Evolutionary conservation across 2,888 invertebrate species (phyloP).

Genomic region (Leptinotarsa haldemani): DNA sequence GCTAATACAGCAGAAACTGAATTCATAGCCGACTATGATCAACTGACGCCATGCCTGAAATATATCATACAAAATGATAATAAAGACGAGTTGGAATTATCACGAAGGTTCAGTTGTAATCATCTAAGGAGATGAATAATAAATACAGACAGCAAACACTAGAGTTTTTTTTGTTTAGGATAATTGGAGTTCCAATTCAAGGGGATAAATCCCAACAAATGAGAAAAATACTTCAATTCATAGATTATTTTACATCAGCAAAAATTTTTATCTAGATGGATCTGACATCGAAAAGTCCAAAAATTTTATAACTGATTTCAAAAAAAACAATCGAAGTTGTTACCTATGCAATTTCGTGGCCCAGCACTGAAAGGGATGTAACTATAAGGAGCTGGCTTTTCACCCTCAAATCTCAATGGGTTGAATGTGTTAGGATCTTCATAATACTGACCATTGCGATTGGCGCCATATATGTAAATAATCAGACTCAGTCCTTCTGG

Average conservation of each 20-base stretch:
- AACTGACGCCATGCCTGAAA: constrained; percentile 93
- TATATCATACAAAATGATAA: constrained; percentile 96
- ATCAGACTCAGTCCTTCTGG: constrained; percentile 64
- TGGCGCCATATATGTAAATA: constrained; percentile 65
- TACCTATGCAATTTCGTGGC: constrained; percentile 45
- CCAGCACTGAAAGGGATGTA: constrained; percentile 47
- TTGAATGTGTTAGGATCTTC: constrained; percentile 68
- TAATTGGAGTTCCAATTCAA: no score
- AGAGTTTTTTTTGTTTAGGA: no score
- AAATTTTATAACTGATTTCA: no score
- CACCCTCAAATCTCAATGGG: constrained; percentile 69
- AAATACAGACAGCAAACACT: no score
- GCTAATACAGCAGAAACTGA: constrained; percentile 98
- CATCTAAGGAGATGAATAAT: no score
- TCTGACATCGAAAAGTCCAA: no score
- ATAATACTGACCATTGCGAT: constrained; percentile 67
- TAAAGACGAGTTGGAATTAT: constrained; percentile 86
- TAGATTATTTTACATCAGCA: no score
- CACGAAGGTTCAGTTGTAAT: no score
- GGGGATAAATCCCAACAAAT: no score
- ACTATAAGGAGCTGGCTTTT: constrained; percentile 43
- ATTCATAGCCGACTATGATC: constrained; percentile 94
- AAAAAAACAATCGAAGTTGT: not conserved
- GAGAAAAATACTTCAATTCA: no score
- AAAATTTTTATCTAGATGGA: no score